Conservation (phyloP, 64 coral and sea anemone species). For the Stichodactyla helianthus region DNA sequence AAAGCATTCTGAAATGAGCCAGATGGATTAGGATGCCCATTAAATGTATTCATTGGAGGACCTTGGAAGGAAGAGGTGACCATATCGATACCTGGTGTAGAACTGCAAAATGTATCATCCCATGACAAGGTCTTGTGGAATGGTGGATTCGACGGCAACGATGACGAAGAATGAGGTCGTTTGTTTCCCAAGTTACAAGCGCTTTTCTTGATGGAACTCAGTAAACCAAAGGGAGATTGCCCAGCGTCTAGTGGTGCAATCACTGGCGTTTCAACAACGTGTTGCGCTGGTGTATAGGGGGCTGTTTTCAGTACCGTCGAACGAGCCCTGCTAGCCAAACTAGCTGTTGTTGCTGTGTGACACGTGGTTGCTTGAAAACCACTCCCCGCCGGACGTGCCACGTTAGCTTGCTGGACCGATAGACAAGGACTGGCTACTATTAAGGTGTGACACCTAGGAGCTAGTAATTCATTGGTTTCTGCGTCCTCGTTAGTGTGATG, state of each 20-base stretch:
- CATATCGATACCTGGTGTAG: neutral
- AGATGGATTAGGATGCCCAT: neutral
- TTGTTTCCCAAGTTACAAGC: neutral
- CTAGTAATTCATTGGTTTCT: neutral
- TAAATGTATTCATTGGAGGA: neutral
- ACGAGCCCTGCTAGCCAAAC: neutral
- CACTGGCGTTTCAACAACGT: neutral
- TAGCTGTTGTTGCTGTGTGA: neutral
- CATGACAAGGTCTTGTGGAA: neutral
- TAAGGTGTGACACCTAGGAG: neutral
- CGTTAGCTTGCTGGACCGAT: neutral
- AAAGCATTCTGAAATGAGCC: neutral
- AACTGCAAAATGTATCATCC: neutral
- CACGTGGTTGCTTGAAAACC: neutral
- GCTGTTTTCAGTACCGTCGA: neutral
- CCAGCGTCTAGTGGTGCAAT: neutral
- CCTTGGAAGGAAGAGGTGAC: neutral
- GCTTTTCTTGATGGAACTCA: conserved; percentile 8
- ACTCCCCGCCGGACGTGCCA: neutral
- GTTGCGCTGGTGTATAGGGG: neutral
- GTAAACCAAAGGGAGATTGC: neutral
- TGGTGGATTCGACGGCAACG: neutral
- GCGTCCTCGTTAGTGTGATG: neutral
- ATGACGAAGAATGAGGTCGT: neutral
- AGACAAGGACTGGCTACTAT: neutral